Percentiles rank a stretch among this genome's conserved stretches.
Conservation (phyloP, 2,797 vertebrate genomes). For the Danio tinwini region DNA sequence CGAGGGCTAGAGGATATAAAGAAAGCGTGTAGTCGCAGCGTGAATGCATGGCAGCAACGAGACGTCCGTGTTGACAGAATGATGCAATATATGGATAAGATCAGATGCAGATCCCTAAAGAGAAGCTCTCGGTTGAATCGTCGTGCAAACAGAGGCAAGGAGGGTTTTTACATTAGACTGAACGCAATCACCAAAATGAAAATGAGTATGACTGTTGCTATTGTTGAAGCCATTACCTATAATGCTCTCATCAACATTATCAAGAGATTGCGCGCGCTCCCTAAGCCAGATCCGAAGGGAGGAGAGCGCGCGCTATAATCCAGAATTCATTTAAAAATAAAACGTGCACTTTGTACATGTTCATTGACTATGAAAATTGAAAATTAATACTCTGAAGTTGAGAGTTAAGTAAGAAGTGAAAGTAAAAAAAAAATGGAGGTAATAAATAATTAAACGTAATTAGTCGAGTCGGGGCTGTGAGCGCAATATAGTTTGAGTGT, state of each 20-base stretch:
- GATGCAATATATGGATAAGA: conserved; percentile 51
- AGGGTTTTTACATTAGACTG: conserved; percentile 33
- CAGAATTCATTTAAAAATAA: conserved; percentile 26
- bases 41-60: conserved; percentile 48
- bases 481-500: conserved; percentile 2
- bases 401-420: conserved; percentile 30
- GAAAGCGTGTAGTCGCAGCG: conserved; percentile 30
- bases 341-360: conserved; percentile 32
- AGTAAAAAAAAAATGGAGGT: conserved; percentile 8
- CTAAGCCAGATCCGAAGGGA: conserved; percentile 9
- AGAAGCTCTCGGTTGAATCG: conserved; percentile 37
- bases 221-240: conserved; percentile 38
- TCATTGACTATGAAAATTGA: conserved; percentile 39
- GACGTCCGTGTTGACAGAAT: conserved; percentile 56
- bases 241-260: conserved; percentile 48
- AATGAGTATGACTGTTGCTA: conserved; percentile 35
- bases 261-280: conserved; percentile 29
- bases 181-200: conserved; percentile 42
- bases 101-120: conserved; percentile 34
- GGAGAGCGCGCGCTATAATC: conserved; percentile 12
- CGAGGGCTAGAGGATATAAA: conserved; percentile 35
- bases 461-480: conserved; percentile 21
- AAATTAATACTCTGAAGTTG: conserved; percentile 33
- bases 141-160: conserved; percentile 8
- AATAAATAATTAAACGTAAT: conserved; percentile 41